phyloP scores from a whole-genome alignment of 1,140 invertebrate genomes.

The Brachionus paranguensis region DNA sequence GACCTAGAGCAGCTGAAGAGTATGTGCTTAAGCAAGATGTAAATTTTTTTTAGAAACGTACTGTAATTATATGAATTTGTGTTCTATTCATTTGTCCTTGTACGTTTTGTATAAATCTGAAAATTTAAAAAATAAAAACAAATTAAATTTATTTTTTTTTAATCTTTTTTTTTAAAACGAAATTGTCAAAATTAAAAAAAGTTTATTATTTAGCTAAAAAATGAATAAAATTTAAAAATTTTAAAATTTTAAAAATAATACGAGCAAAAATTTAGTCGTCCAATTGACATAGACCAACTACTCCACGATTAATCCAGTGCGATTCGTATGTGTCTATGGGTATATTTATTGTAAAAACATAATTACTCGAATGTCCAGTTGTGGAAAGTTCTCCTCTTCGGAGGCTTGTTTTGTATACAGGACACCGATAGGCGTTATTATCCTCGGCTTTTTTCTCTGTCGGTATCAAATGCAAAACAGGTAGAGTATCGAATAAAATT shows the following conservation, averaged over 20 bases:
- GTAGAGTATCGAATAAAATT: slow-evolving; percentile 72
- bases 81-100: too few species aligned
- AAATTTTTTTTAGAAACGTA: too few species aligned
- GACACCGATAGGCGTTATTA: neutral
- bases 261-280: slow-evolving; percentile 59
- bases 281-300: slow-evolving; percentile 73
- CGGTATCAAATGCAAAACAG: slow-evolving; percentile 56
- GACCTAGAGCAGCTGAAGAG: too few species aligned
- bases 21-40: too few species aligned
- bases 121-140: too few species aligned
- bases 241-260: neutral
- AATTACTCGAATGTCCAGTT: slow-evolving; percentile 88
- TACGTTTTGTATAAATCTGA: too few species aligned
- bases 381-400: slow-evolving; percentile 75
- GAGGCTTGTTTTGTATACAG: slow-evolving; percentile 56
- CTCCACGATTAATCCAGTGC: slow-evolving; percentile 82
- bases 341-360: slow-evolving; percentile 72
- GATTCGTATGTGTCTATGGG: slow-evolving; percentile 63
- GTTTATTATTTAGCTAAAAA: too few species aligned
- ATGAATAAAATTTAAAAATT: neutral
- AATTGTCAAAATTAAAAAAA: too few species aligned
- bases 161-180: too few species aligned
- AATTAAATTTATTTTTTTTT: too few species aligned
- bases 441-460: slow-evolving; percentile 40
- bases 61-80: too few species aligned